phyloP scores from a whole-genome alignment of 2,113 vertebrate species.

The Halichoeres trimaculatus region DNA sequence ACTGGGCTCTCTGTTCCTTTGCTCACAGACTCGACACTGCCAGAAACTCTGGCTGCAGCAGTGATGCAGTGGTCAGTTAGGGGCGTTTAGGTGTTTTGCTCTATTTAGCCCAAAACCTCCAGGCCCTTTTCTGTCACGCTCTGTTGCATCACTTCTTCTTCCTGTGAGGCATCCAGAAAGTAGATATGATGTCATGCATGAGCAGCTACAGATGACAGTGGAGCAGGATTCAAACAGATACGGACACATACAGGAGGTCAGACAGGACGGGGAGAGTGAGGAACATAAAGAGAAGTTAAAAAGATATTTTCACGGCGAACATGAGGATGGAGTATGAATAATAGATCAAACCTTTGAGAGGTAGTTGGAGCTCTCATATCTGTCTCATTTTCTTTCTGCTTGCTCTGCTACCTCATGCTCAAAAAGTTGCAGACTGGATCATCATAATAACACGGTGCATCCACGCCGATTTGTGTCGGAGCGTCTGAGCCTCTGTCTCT shows the following conservation, averaged over 20 bases:
- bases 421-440: constrained; percentile 22
- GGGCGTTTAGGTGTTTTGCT: constrained; percentile 48
- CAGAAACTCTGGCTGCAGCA: constrained; percentile 14
- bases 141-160: constrained; percentile 50
- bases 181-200: constrained; percentile 71
- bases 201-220: constrained; percentile 54
- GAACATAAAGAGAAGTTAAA: constrained; percentile 23
- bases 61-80: constrained; percentile 42
- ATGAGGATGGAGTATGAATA: constrained; percentile 60
- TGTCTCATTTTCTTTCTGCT: constrained; percentile 17
- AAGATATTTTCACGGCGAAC: constrained; percentile 43
- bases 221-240: constrained; percentile 49
- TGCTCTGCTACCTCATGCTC: not conserved
- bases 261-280: constrained; percentile 4
- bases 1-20: not conserved
- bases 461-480: constrained; percentile 43
- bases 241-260: constrained; percentile 33
- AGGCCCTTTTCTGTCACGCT: constrained; percentile 49
- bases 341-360: constrained; percentile 62
- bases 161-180: constrained; percentile 62
- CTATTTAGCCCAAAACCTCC: constrained; percentile 55
- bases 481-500: constrained; percentile 35
- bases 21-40: not conserved
- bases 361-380: constrained; percentile 27
- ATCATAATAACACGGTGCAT: constrained; percentile 17